Evolutionary conservation across 2,888 invertebrate species (phyloP).

Genomic region (Dysmachus trigonus): DNA sequence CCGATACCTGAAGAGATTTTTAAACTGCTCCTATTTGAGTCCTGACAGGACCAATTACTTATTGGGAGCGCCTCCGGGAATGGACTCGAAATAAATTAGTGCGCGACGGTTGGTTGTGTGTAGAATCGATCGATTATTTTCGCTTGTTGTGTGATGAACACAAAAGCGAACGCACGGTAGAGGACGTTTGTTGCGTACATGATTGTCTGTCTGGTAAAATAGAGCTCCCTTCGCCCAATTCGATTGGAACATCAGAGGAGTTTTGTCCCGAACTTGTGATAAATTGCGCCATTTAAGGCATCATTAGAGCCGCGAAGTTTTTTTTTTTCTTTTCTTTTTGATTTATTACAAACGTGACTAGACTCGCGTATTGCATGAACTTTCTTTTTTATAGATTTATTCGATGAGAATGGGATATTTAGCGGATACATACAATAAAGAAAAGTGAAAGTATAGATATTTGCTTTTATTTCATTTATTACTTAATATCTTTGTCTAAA

Average conservation of each 20-base stretch:
- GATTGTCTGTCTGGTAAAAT: background rate
- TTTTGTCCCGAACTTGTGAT: slow-evolving; percentile 3
- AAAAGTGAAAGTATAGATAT: no score
- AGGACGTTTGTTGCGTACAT: background rate
- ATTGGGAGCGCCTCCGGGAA: background rate
- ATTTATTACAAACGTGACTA: slow-evolving; percentile 9
- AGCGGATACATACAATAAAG: background rate
- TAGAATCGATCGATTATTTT: background rate
- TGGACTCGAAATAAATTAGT: background rate
- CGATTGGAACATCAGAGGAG: background rate
- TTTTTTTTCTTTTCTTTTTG: background rate
- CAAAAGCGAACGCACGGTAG: background rate
- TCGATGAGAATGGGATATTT: background rate
- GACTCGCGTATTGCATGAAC: background rate
- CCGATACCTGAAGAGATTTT: background rate
- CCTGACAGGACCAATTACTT: background rate
- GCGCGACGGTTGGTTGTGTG: background rate
- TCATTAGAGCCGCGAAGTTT: slow-evolving; percentile 7
- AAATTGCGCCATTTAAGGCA: background rate
- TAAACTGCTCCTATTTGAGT: background rate
- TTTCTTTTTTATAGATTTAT: background rate
- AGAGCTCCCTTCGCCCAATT: background rate
- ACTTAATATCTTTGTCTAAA: background rate
- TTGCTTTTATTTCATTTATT: background rate
- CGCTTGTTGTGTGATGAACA: background rate